Percentiles rank a stretch among this genome's conserved stretches.
Conservation (phyloP, 2,888 invertebrate genomes). For the Hypolimnas misippus region DNA sequence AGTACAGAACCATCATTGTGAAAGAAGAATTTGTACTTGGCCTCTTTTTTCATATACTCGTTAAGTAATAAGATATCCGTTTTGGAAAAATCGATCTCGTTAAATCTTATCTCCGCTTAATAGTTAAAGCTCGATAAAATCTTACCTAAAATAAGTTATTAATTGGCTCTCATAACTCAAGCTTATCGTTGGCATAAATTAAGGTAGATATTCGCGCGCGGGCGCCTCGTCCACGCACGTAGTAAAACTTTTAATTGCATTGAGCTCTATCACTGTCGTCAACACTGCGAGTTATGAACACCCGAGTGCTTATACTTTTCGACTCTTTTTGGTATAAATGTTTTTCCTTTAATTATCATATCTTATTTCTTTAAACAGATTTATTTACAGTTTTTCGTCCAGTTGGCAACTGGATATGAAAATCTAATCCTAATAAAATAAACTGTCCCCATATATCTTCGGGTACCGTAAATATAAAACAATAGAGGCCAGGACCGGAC, state of each 20-base stretch:
- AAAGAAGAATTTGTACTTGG: not conserved
- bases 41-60: not conserved
- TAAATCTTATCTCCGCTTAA: constrained; percentile 47
- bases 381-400: not conserved
- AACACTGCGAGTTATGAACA: constrained; percentile 72
- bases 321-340: constrained; percentile 19
- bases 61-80: constrained; percentile 9
- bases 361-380: not conserved
- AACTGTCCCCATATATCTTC: constrained; percentile 73
- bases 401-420: constrained; percentile 5
- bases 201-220: constrained; percentile 68
- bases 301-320: constrained; percentile 46
- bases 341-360: constrained; percentile 21
- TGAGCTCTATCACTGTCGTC: constrained; percentile 80
- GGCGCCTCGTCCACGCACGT: constrained; percentile 80
- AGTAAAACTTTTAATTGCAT: constrained; percentile 84
- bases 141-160: constrained; percentile 77
- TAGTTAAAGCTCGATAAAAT: constrained; percentile 57
- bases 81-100: constrained; percentile 20
- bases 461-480: constrained; percentile 73
- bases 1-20: too few relatives aligned
- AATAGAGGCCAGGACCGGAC: constrained; percentile 80
- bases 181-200: constrained; percentile 80
- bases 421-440: constrained; percentile 64
- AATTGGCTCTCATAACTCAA: constrained; percentile 79